These are phyloP conservation scores for Amphimallon solstitiale DNA, from an alignment of 2,888 invertebrate species.

Conservation along the genomic window DNA sequence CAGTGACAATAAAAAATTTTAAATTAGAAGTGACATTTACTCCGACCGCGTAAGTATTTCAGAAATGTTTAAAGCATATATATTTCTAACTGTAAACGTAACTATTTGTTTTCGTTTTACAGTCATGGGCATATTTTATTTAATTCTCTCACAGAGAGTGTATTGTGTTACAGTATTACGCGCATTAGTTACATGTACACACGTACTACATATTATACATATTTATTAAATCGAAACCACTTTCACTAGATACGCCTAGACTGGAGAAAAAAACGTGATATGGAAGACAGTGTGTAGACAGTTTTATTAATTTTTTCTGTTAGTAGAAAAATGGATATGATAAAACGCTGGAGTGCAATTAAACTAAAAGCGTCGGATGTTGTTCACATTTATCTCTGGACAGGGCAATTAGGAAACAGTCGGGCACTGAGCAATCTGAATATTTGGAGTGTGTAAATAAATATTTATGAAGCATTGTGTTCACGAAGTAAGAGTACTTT, in stretches of 20 bases:
- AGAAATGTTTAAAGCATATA: no score
- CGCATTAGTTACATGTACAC: background rate
- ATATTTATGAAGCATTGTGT: constrained; percentile 32
- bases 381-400: constrained; percentile 15
- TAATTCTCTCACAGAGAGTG: constrained; percentile 14
- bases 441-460: constrained; percentile 30
- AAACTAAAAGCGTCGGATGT: constrained; percentile 19
- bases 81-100: background rate
- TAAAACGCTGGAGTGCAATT: constrained; percentile 6
- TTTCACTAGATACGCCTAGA: no score
- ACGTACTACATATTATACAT: background rate
- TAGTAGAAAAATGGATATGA: background rate
- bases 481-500: constrained; percentile 16
- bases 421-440: constrained; percentile 14
- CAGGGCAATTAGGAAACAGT: constrained; percentile 25
- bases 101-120: constrained; percentile 28
- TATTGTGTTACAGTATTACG: constrained; percentile 16
- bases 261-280: background rate
- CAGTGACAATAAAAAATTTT: no score
- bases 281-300: background rate
- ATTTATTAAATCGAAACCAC: constrained; percentile 3
- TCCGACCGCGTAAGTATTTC: constrained; percentile 19
- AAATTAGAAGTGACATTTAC: background rate
- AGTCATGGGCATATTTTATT: constrained; percentile 9
- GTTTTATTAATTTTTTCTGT: constrained; percentile 2